Evolutionary conservation across 1,140 invertebrate genomes (phyloP).

Genomic region (Lepidotrigona ventralis): DNA sequence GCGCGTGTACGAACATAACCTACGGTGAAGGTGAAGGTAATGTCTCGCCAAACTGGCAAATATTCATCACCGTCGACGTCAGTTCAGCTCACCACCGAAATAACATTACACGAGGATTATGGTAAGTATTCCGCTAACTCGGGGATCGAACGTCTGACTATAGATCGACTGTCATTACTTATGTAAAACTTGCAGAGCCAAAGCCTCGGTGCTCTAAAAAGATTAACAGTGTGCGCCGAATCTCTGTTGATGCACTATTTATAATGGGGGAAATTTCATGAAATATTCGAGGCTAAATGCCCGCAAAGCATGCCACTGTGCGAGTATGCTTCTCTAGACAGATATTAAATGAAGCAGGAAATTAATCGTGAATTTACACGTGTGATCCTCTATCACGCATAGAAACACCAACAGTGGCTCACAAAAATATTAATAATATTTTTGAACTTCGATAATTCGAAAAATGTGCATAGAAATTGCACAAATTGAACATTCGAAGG

Average conservation of each 20-base stretch:
- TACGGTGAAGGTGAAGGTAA: background rate
- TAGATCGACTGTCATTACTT: conserved; percentile 45
- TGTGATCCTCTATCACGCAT: too few species aligned
- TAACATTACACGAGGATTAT: background rate
- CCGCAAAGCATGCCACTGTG: too few species aligned
- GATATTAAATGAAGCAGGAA: background rate
- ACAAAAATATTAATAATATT: too few species aligned
- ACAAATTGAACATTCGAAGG: too few species aligned
- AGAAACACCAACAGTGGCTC: too few species aligned
- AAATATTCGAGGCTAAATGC: background rate
- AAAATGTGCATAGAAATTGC: too few species aligned
- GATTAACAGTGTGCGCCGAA: background rate
- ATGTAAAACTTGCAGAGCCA: conserved; percentile 21
- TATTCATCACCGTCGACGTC: conserved; percentile 1
- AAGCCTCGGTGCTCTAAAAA: background rate
- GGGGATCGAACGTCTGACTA: conserved; percentile 12
- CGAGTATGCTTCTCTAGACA: background rate
- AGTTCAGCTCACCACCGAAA: background rate
- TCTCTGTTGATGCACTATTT: background rate
- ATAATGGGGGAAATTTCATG: background rate
- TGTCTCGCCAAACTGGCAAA: background rate
- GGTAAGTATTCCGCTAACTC: background rate
- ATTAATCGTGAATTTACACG: background rate
- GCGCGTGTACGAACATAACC: background rate
- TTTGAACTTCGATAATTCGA: too few species aligned